Evolutionary conservation across 2,888 invertebrate genomes (phyloP), one percentile per base, ranked within the genome.

Genomic region (Meliscaeva auricollis): DNA sequence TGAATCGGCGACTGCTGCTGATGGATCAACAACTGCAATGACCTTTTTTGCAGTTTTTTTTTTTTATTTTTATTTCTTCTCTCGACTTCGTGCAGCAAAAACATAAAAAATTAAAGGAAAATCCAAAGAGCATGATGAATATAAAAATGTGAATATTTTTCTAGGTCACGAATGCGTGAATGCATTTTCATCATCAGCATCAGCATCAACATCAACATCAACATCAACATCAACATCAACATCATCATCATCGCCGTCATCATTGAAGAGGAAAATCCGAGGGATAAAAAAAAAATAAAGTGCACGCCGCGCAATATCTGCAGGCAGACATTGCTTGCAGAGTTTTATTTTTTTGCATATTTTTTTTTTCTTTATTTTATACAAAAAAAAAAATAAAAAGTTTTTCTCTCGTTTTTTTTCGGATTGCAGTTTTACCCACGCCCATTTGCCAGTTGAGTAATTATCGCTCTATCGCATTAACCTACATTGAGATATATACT

Each of bases 401-500:
- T 35, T 50, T 50, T 38, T 58, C 2, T n/a, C 15, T 70, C 26
- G 56, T 68, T 30, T 32, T 66, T 35, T 26, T 17, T 54, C 11
- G 69, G 38, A 69, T 73, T 85, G 66, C 76, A 80, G 56, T 76
- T 66, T 80, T 85, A 80, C 80, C 80, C 85, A 85, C 85, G 85
- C 85, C 85, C 73, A 85, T 85, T 81, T 81, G 72, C 66, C 80
- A 76, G 85, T 81, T 85, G 81, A 85, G 81, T 85, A 85, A 85
- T 85, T 85, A 85, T 85, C 81, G 76, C 85, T 80, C 85, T 81
- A 85, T 85, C 81, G 76, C 85, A 85, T 85, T 85, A 85, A 85
- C 85, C 85, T 76, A 85, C 80, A 81, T 85, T 44, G 76, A 64
- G 50, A 60, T 64, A 54, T 50, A 75, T 72, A 76, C 80, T 84